These are phyloP conservation scores for Erpobdella octoculata DNA, from an alignment of 2,888 invertebrate genomes.

Conservation along the genomic window DNA sequence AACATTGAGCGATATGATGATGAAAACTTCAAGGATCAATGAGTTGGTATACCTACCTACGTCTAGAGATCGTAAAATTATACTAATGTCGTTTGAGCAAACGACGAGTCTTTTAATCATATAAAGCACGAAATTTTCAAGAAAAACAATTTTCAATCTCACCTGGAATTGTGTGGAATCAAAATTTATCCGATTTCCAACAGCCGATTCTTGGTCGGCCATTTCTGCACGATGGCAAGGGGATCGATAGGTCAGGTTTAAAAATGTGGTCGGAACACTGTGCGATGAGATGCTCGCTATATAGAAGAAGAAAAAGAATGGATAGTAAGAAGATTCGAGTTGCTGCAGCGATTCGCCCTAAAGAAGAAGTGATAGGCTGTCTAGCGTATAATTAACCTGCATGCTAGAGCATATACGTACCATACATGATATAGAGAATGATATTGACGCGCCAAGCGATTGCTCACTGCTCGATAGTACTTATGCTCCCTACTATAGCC, in stretches of 20 bases:
- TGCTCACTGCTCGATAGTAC: background rate
- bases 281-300: background rate
- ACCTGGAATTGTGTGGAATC: background rate
- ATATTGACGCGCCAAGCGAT: slow-evolving; percentile 8
- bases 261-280: background rate
- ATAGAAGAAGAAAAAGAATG: background rate
- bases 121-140: background rate
- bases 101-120: no score
- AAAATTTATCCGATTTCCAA: background rate
- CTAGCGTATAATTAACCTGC: slow-evolving; percentile 3
- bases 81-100: no score
- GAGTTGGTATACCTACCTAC: no score
- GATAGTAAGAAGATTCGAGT: background rate
- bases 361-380: slow-evolving; percentile 10
- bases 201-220: slow-evolving; percentile 6
- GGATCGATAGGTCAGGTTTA: background rate
- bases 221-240: background rate
- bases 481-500: background rate
- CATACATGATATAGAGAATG: slow-evolving; percentile 5
- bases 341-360: background rate
- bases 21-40: no score
- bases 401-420: no score
- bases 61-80: no score
- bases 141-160: background rate
- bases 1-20: slow-evolving; percentile 1